Base-by-base conservation (phyloP, 2,888 invertebrate genomes). In the Drosophila dives region DNA sequence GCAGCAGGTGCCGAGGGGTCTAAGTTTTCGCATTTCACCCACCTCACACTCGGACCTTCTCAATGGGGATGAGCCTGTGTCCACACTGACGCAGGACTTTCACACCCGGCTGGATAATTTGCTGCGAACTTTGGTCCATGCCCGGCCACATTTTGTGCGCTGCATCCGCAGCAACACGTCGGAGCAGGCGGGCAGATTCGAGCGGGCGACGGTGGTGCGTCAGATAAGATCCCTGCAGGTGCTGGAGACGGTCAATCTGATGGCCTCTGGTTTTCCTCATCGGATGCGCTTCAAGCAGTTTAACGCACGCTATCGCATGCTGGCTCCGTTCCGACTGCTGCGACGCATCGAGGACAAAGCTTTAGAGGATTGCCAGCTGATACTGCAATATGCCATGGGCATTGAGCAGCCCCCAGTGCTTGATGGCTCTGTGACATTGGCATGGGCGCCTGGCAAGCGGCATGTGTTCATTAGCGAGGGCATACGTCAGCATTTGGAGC, bases 401-500 rank as follows among this genome's bases (percentile, higher is more conserved):
- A 94, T 95, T 88, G 95, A 95, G 85, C 94, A 95, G 83, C 94
- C 95, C 65, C 94, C 94, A 36, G 82, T 93, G 56, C 86, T 94
- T 59, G 94, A 94, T 48, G 95, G 95, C n/a, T 92, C 94, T 0
- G 95, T 95, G 3, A 95, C 95, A 5, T 95, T 96, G 53, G 96
- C 97, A 91, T 98, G 98, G 97, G 97, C 98, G 33, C 95, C 97
- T 54, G 99, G 99, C 75, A 97, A 98, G 92, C 94, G 98, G 4
- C 98, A 99, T 93, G 97, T 98, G 53, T 99, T 99, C 93, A 95
- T 98, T 72, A 98, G 98, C 94, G 98, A 98, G 93, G 97, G 97
- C 34, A 97, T 98, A 90, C 94, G 98, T 8, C 98, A 98, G 93
- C 97, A 97, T 87, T 93, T 99, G 83, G 98, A 98, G 92, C 95